Percentiles rank a stretch among this genome's conserved stretches.
Evolutionary conservation across 2,113 vertebrate genomes (phyloP).

Genomic region (Delphinapterus leucas): DNA sequence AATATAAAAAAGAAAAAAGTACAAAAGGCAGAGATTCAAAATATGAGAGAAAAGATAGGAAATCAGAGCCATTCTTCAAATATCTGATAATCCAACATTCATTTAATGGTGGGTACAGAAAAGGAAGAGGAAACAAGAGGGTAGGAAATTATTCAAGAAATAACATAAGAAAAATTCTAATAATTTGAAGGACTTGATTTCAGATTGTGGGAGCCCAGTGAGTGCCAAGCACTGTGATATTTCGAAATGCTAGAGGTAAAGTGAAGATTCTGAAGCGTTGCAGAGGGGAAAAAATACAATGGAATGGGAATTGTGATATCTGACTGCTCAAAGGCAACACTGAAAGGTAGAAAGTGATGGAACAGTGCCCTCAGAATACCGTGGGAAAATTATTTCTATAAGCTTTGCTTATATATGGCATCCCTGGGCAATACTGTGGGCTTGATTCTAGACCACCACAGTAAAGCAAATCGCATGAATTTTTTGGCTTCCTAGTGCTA

Average conservation of each 20-base stretch:
- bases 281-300: not conserved
- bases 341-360: not conserved
- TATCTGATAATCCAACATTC: not conserved
- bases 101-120: not conserved
- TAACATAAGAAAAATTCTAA: not conserved
- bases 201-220: not conserved
- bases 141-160: not conserved
- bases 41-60: not conserved
- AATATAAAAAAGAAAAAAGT: not conserved
- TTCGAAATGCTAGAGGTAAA: not conserved
- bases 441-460: not conserved
- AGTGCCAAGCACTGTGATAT: not conserved
- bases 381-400: not conserved
- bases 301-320: not conserved
- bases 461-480: not conserved
- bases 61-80: not conserved
- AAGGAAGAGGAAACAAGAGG: not conserved
- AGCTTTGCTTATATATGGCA: not conserved
- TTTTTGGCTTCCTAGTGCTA: not conserved
- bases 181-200: constrained; percentile 22
- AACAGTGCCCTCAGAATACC: not conserved
- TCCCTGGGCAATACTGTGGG: not conserved
- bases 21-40: not conserved
- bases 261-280: not conserved
- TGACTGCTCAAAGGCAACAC: not conserved